phyloP scores from a whole-genome alignment of 2,113 vertebrate genomes.

The Mesitornis unicolor region DNA sequence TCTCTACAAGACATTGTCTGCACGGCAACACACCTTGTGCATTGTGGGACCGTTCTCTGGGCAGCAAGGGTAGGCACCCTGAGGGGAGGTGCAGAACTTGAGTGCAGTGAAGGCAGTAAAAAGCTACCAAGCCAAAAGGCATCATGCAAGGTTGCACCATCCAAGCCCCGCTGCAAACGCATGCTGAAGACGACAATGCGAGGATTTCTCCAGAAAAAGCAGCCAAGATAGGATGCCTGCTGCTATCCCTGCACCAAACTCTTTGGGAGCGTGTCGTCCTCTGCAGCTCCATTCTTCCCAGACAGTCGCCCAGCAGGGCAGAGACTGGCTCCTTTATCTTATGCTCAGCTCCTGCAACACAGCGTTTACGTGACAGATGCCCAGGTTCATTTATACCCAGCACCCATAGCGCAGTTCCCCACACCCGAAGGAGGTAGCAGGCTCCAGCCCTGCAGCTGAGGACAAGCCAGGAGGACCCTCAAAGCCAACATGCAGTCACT shows the following conservation, averaged over 20 bases:
- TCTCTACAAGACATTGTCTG: neutral
- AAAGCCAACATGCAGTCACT: fast-evolving
- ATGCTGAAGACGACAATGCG: fast-evolving
- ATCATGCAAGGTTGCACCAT: fast-evolving
- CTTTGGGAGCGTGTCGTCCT: neutral
- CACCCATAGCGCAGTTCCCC: neutral
- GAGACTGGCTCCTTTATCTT: neutral
- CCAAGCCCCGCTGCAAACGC: neutral
- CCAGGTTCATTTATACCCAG: neutral
- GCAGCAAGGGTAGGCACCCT: neutral
- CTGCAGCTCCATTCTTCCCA: fast-evolving
- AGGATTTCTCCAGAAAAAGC: neutral
- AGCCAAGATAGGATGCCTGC: neutral
- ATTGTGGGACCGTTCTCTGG: neutral
- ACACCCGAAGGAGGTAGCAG: neutral
- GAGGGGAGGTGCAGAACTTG: fast-evolving
- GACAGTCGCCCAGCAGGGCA: neutral
- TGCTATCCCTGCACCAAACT: neutral
- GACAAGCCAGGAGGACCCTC: neutral
- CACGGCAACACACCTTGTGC: no score
- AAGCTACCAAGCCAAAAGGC: neutral
- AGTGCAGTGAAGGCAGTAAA: neutral
- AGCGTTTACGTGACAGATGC: neutral
- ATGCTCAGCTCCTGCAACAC: neutral
- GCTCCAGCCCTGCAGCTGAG: neutral